These are phyloP conservation scores for Leistus spinibarbis DNA, from an alignment of 2,888 invertebrate genomes.

Conservation along the genomic window DNA sequence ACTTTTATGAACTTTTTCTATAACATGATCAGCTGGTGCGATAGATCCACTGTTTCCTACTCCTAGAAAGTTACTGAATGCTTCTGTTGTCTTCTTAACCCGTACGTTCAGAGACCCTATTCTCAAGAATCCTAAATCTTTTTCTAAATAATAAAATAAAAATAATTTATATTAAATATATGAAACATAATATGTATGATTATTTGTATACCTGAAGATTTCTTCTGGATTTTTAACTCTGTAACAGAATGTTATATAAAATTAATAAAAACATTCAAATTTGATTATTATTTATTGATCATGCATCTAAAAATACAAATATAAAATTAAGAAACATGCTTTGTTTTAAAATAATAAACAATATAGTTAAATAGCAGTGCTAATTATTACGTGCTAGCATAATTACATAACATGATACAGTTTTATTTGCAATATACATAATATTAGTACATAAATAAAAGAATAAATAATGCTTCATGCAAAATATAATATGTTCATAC, in stretches of 20 bases:
- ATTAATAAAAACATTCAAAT: neutral
- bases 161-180: conserved; percentile 4
- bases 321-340: neutral
- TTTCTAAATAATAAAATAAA: conserved; percentile 64
- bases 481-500: neutral
- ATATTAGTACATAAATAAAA: neutral
- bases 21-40: conserved; percentile 52
- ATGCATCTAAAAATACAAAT: neutral
- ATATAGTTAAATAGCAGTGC: neutral
- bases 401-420: neutral
- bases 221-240: conserved; percentile 78
- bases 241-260: conserved; percentile 55
- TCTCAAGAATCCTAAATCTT: conserved; percentile 87
- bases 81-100: conserved; percentile 91
- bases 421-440: neutral
- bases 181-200: neutral
- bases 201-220: conserved; percentile 65
- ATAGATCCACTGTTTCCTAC: conserved; percentile 66
- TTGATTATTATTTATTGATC: neutral
- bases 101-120: conserved; percentile 91
- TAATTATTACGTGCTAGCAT: neutral
- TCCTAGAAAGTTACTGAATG: conserved; percentile 88
- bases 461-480: neutral
- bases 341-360: no score
- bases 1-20: conserved; percentile 79